phyloP scores from a whole-genome alignment of 2,113 vertebrate genomes.

The Pterocles orientalis region DNA sequence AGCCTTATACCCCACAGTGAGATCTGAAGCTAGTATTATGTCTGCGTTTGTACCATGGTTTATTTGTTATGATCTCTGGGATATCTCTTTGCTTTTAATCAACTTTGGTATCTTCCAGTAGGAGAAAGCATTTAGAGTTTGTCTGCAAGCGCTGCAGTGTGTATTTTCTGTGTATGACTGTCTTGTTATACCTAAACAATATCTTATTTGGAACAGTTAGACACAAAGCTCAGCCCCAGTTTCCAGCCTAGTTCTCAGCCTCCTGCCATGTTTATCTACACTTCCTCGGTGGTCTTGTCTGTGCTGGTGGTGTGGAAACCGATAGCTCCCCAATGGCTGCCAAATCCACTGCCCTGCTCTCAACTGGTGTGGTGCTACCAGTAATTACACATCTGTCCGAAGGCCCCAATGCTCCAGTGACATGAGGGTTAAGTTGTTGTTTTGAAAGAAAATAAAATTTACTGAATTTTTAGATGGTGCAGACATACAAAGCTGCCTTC shows the following conservation, averaged over 20 bases:
- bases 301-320: slow-evolving; percentile 2
- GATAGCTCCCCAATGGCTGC: slow-evolving; percentile 26
- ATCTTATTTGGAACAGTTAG: background rate
- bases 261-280: slow-evolving; percentile 47
- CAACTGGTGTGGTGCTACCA: background rate
- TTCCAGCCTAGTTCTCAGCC: slow-evolving; percentile 1
- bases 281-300: slow-evolving; percentile 55
- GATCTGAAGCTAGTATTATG: background rate
- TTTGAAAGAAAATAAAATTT: slow-evolving; percentile 43
- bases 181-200: background rate
- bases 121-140: background rate
- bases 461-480: background rate
- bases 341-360: slow-evolving; percentile 21
- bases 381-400: background rate
- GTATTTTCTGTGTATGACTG: background rate
- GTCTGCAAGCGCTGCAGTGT: background rate
- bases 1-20: background rate
- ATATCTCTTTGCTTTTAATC: background rate
- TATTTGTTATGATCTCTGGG: background rate
- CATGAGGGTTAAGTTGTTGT: background rate
- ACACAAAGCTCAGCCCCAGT: background rate
- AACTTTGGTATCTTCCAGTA: background rate
- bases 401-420: background rate
- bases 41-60: background rate
- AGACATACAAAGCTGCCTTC: background rate